phyloP scores from a whole-genome alignment of 1,140 invertebrate genomes.

The Trinorchestia longiramus region DNA sequence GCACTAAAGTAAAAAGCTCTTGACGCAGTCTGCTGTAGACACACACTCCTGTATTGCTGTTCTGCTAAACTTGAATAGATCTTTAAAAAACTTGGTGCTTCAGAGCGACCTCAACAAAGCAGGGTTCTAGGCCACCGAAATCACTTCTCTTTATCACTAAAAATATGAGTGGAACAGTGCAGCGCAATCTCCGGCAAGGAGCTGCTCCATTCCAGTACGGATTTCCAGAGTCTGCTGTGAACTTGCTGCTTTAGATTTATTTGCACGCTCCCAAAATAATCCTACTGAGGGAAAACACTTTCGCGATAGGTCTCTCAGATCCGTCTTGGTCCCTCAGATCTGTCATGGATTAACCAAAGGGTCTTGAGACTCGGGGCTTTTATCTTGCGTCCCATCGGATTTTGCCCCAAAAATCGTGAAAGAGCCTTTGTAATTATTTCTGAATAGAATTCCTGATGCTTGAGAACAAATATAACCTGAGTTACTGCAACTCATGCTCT shows the following conservation, averaged over 20 bases:
- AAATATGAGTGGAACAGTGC: not conserved
- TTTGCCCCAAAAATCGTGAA: not conserved
- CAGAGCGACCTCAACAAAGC: slow-evolving; percentile 7
- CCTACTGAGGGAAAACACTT: slow-evolving; percentile 39
- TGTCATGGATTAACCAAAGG: not conserved
- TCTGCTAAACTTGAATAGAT: not conserved
- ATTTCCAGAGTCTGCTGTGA: not conserved
- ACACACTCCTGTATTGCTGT: not conserved
- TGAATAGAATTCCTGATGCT: too few species aligned
- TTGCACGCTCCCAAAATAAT: slow-evolving; percentile 25
- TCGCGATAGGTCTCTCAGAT: slow-evolving; percentile 32
- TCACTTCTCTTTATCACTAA: not conserved
- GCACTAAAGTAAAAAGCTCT: not conserved
- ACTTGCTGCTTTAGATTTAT: slow-evolving; percentile 9
- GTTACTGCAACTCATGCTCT: too few species aligned
- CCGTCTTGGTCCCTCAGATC: not conserved
- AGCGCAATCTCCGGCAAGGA: not conserved
- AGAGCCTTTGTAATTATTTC: not conserved
- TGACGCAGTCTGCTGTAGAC: not conserved
- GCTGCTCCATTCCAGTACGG: not conserved
- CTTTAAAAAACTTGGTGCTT: not conserved
- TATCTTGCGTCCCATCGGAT: not conserved
- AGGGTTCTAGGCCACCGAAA: not conserved
- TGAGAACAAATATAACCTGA: too few species aligned
- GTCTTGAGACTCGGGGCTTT: not conserved